Evolutionary conservation across 2,888 invertebrate species (phyloP).

Genomic region (Blastobasis lacticolella): DNA sequence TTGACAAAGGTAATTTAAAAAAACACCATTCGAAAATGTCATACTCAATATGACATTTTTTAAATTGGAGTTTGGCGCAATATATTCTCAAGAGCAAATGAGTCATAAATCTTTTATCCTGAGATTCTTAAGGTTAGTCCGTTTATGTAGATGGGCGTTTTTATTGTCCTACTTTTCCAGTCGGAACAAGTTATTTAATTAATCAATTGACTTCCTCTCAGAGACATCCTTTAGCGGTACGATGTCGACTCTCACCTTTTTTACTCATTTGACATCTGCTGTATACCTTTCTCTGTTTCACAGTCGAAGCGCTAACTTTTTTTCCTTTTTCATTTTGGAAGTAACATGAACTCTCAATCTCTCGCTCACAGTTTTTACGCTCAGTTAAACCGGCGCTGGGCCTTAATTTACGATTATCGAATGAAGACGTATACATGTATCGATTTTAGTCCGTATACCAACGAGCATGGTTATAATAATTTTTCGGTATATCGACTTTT

Average conservation of each 20-base stretch:
- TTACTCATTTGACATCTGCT: constrained; percentile 35
- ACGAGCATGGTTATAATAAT: constrained; percentile 34
- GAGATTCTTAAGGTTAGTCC: constrained; percentile 26
- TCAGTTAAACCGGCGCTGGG: constrained; percentile 53
- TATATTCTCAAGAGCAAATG: constrained; percentile 25
- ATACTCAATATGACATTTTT: constrained; percentile 36
- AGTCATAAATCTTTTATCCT: constrained; percentile 30
- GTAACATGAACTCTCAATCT: constrained; percentile 68
- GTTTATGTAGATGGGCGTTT: constrained; percentile 13
- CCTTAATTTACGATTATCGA: constrained; percentile 67
- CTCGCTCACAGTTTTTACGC: constrained; percentile 65
- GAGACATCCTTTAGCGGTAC: constrained; percentile 16
- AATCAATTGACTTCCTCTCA: constrained; percentile 24
- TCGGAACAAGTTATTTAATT: constrained; percentile 11
- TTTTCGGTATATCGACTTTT: constrained; percentile 48
- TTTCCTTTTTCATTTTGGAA: constrained; percentile 49
- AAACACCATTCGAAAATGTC: constrained; percentile 24
- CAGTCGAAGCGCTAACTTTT: constrained; percentile 30
- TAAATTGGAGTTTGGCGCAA: constrained; percentile 41
- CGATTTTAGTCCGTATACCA: constrained; percentile 27
- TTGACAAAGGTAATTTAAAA: constrained; percentile 38
- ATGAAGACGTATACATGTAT: constrained; percentile 56
- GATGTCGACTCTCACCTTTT: constrained; percentile 19
- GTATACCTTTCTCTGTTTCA: constrained; percentile 36
- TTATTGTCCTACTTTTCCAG: constrained; percentile 7